Evolutionary conservation across 2,888 invertebrate genomes (phyloP), one percentile per base, ranked within the genome.

Genomic region (Pristionchus exspectatus): DNA sequence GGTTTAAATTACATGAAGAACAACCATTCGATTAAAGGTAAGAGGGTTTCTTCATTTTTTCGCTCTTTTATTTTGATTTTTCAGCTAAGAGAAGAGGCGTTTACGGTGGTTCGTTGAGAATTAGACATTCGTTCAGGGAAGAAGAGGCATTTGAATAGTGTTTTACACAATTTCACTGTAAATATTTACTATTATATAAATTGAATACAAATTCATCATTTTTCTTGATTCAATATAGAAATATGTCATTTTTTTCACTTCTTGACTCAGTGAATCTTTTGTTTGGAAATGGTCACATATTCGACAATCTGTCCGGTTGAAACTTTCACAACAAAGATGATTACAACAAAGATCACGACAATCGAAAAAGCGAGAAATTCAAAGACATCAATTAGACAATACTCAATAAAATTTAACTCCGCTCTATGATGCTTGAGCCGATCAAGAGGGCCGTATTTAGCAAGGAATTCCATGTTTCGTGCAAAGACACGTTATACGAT

Each of bases 391-490:
- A 74, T 74, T 2, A 74, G 38, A 74, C 38, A 74, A 38, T 74
- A 74, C 38, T 74, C 72, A 21, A 74, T 74, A 2, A 74, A 4
- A 16, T 24, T 33, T 14, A 74, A 18, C 5, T 74, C 27, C 4
- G 18, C 72, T 74, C 33, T 38, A 21, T 38, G 33, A 38, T 74
- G 72, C 18, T 21, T 7, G 18, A 74, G 72, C 38, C 72, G 5
- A 18, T 54, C 54, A 27, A 81, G 81, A 27, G 81, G 81, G 9
- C 81, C 81, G 21, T 81, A 33, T 27, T 81, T 81, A 5, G 81
- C 81, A 4, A 81, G 81, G 33, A 81, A 81, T n/a, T 81, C 81
- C 81, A 81, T 81, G 30, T 81, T 44, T 5, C 81, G 81, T 4
- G 18, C 50, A 16, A 81, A 50, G 18, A 54, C n/a, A n/a, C n/a